Conservation (phyloP, 53 echinoderm and acorn worm genomes). For the Holothuria scabra region DNA sequence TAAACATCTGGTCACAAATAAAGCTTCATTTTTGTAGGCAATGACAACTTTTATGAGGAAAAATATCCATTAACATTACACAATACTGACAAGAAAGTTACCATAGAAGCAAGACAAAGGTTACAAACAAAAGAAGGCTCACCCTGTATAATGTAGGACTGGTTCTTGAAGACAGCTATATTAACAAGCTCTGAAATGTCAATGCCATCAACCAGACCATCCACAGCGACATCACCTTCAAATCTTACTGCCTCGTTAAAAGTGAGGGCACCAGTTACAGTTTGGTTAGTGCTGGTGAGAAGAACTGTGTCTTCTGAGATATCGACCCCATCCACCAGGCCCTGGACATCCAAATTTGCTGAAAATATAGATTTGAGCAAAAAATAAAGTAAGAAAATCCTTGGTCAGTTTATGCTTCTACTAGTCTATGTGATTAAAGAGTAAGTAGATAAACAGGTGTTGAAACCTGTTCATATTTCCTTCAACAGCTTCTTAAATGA, state of each 20-base stretch:
- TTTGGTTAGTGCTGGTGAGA: constrained; percentile 66
- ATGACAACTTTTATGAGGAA: too few species aligned
- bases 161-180: constrained; percentile 64
- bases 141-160: constrained; percentile 70
- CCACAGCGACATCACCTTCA: constrained; percentile 64
- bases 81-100: too few species aligned
- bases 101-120: neutral
- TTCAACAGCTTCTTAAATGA: too few species aligned
- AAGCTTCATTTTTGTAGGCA: too few species aligned
- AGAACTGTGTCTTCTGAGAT: constrained; percentile 61
- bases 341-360: constrained; percentile 70
- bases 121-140: neutral
- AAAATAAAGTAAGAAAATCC: too few species aligned
- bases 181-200: constrained; percentile 68
- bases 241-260: constrained; percentile 51
- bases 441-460: too few species aligned
- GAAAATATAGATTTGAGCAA: neutral
- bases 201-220: constrained; percentile 75
- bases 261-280: constrained; percentile 57
- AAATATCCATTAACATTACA: too few species aligned
- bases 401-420: too few species aligned
- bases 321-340: constrained; percentile 75
- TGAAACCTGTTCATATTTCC: too few species aligned
- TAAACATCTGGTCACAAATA: too few species aligned
- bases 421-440: too few species aligned